Evolutionary conservation across 2,888 invertebrate species (phyloP).

Genomic region (Tiliacea aurago): DNA sequence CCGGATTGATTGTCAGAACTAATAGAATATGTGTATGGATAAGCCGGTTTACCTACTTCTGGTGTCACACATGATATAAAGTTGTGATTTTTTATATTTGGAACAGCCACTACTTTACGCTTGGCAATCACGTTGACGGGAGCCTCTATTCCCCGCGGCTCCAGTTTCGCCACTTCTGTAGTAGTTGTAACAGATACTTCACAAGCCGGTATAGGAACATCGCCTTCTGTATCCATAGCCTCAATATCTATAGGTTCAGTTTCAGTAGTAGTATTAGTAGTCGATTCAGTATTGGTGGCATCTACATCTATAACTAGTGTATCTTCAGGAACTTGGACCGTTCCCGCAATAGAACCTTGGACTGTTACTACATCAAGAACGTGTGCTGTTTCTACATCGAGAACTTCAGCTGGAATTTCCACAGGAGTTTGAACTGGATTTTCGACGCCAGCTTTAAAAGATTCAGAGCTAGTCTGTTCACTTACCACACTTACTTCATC

Average conservation of each 20-base stretch:
- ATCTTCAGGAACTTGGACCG: neutral
- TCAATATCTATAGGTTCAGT: conserved; percentile 19
- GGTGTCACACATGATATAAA: conserved; percentile 2
- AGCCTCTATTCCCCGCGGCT: neutral
- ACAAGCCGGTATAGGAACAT: conserved; percentile 12
- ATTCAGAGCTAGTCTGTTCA: neutral
- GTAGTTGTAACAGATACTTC: conserved; percentile 33
- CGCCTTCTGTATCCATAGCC: neutral
- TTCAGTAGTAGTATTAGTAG: neutral
- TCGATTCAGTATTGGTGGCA: neutral
- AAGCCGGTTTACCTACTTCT: neutral
- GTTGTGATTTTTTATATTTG: neutral
- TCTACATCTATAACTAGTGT: conserved; percentile 32
- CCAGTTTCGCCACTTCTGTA: neutral
- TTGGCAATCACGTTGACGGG: neutral
- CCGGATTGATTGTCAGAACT: conserved; percentile 31
- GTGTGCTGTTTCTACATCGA: neutral
- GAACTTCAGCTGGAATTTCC: conserved; percentile 2
- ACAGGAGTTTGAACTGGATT: neutral
- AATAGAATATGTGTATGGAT: neutral
- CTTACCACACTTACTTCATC: neutral
- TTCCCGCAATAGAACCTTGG: neutral
- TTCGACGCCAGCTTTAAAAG: neutral
- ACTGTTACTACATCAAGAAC: neutral
- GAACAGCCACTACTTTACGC: neutral